Evolutionary conservation across 2,113 vertebrate genomes (phyloP), one percentile per base, ranked within the genome.

Genomic region (Neotoma lepida): DNA sequence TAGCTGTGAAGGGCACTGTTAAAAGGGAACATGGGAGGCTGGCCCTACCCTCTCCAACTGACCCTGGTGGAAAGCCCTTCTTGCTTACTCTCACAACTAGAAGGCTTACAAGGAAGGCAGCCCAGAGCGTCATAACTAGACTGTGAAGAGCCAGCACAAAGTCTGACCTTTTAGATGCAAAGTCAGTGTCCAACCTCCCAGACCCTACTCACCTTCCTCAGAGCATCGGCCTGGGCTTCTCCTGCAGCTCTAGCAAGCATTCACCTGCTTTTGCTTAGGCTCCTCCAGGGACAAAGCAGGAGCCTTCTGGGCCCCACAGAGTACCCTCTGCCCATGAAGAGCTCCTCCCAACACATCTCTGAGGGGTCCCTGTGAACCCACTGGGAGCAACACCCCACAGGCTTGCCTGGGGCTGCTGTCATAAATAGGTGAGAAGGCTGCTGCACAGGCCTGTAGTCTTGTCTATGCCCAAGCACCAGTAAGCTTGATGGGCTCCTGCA

Each of bases 21-120:
- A 22, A 17, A 33, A 33, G 74, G 46, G 18, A 35, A 35, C 33
- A 5, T 56, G 78, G 78, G 3, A 81, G 51, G 51, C 20, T 24
- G 7, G n/a, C 22, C 78, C 2, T 7, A 41, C 18, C 33, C 0
- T 0, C 3, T 26, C 63, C 6, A 6, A 54, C 28, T 17, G 15
- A 41, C 54, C 39, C 1, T 12, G 66, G 66, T 63, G 78, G 77
- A 44, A 18, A n/a, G 66, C 26, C 3, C 44, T 54, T 51, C 58
- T 49, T 15, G 15, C 15, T 28, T 78, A 39, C 41, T 49, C 56
- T 88, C 54, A 30, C 44, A 9, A 0, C 17, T 68, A 54, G 51
- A 12, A 22, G 5, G 41, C 49, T 58, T n/a, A n/a, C 77, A 80
- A 54, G 77, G 35, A 7, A 56, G 30, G 49, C 51, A 46, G 49